These are phyloP conservation scores for Lanistes nyassanus DNA, from an alignment of 1,140 invertebrate genomes.

Conservation along the genomic window DNA sequence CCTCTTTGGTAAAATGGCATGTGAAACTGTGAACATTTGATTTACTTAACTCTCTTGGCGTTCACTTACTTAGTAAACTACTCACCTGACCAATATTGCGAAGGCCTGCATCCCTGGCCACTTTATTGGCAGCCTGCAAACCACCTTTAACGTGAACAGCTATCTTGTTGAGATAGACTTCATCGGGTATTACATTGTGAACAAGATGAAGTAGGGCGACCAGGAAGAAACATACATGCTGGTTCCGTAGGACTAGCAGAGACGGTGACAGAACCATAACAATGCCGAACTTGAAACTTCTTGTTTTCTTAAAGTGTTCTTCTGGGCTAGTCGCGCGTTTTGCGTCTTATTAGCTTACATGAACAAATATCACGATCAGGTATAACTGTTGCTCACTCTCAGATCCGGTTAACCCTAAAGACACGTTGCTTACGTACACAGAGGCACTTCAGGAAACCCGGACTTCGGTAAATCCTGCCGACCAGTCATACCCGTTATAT, in stretches of 20 bases:
- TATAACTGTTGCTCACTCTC: too few species aligned
- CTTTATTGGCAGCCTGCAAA: slow-evolving; percentile 22
- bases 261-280: slow-evolving; percentile 23
- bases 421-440: too few species aligned
- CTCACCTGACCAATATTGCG: slow-evolving; percentile 35
- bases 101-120: slow-evolving; percentile 33
- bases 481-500: too few species aligned
- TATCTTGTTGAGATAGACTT: slow-evolving; percentile 34
- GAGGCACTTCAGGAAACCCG: too few species aligned
- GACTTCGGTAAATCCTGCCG: too few species aligned
- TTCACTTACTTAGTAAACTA: too few species aligned
- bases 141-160: slow-evolving; percentile 37
- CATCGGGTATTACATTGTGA: slow-evolving; percentile 6
- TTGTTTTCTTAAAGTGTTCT: slow-evolving; percentile 11
- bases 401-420: too few species aligned
- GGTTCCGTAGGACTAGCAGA: slow-evolving; percentile 8
- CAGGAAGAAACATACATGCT: slow-evolving; percentile 23
- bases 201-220: neutral
- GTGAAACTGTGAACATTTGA: too few species aligned
- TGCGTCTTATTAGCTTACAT: too few species aligned
- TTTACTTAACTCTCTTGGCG: too few species aligned
- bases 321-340: neutral
- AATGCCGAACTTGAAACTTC: slow-evolving; percentile 3
- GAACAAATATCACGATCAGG: too few species aligned
- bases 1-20: too few species aligned